Conservation (phyloP, 2,888 invertebrate species). For the Drepanosiphum platanoidis region DNA sequence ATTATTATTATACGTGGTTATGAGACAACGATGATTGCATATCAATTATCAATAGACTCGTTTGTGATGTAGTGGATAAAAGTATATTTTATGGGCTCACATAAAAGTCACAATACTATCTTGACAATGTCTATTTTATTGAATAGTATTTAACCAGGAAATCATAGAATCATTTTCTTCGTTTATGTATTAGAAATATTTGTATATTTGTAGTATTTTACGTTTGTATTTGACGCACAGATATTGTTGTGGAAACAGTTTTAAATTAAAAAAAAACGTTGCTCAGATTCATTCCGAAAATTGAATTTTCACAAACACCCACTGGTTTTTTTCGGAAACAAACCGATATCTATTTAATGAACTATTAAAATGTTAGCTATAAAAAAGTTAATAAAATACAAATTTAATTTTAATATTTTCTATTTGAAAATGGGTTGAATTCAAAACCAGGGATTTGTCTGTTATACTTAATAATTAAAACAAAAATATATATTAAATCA, state of each 20-base stretch:
- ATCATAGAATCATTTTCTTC: neutral
- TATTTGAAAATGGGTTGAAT: no score
- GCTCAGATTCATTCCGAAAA: neutral
- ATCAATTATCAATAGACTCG: conserved; percentile 47
- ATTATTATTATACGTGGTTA: neutral
- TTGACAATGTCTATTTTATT: neutral
- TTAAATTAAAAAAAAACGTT: neutral
- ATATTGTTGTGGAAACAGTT: neutral
- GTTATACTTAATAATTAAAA: no score
- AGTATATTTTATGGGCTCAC: neutral
- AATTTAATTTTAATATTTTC: no score
- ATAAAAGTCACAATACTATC: conserved; percentile 23
- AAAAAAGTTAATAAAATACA: no score
- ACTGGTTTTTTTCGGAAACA: no score
- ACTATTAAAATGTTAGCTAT: no score
- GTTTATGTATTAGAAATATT: no score
- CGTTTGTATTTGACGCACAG: neutral
- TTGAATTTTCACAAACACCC: no score
- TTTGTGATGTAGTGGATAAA: conserved; percentile 19
- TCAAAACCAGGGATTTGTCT: neutral
- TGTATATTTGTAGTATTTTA: no score
- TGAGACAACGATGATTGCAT: conserved; percentile 23
- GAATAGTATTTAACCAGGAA: conserved; percentile 3
- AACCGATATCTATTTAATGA: no score
- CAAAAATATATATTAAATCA: no score